Evolutionary conservation across 2,797 vertebrate genomes (phyloP).

Genomic region (Echiichthys vipera): DNA sequence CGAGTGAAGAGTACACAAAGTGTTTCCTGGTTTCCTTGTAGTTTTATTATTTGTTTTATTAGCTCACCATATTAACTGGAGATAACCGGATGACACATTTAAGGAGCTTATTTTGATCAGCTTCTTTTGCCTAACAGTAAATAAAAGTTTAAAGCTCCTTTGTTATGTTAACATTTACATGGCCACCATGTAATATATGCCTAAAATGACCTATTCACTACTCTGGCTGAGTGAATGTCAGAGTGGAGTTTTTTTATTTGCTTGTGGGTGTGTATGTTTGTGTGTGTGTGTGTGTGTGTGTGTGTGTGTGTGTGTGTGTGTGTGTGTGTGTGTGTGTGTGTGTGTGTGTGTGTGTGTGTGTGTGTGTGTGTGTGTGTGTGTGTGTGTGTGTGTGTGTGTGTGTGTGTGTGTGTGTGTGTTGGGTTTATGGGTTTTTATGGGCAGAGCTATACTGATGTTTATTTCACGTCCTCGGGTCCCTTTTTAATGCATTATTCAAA

Average conservation of each 20-base stretch:
- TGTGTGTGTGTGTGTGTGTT: slow-evolving; percentile 33
- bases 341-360: slow-evolving; percentile 36
- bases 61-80: slow-evolving; percentile 6
- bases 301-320: slow-evolving; percentile 36
- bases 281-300: slow-evolving; percentile 38
- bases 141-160: slow-evolving; percentile 35
- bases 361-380: slow-evolving; percentile 39
- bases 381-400: slow-evolving; percentile 36
- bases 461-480: slow-evolving; percentile 49
- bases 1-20: slow-evolving; percentile 16
- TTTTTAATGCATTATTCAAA: slow-evolving; percentile 76
- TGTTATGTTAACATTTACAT: slow-evolving; percentile 38
- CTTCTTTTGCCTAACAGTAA: neutral
- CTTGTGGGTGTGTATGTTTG: slow-evolving; percentile 30
- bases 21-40: slow-evolving; percentile 13
- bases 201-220: slow-evolving; percentile 36
- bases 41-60: slow-evolving; percentile 41
- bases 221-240: slow-evolving; percentile 34
- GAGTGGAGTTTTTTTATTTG: slow-evolving; percentile 30
- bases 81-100: slow-evolving; percentile 29
- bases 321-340: slow-evolving; percentile 39
- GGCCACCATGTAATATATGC: slow-evolving; percentile 29
- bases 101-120: slow-evolving; percentile 11
- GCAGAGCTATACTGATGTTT: slow-evolving; percentile 54
- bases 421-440: slow-evolving; percentile 32